These are phyloP conservation scores for Erpobdella octoculata DNA, from an alignment of 2,888 invertebrate species.

Conservation along the genomic window DNA sequence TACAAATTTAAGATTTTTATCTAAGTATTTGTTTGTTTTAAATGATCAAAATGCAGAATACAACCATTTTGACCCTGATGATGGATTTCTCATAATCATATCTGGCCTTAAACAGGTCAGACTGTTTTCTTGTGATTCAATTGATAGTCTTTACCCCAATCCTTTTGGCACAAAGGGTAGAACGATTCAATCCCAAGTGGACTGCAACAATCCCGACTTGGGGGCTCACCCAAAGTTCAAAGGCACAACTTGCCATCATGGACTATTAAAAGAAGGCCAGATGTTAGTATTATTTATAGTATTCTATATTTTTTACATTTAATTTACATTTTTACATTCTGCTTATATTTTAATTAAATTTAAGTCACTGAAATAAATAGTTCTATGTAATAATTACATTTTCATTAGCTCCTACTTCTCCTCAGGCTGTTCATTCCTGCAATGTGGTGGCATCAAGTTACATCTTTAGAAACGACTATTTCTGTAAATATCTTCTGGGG, in stretches of 20 bases:
- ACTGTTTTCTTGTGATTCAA: constrained; percentile 37
- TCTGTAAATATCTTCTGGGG: constrained; percentile 42
- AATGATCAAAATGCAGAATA: constrained; percentile 35
- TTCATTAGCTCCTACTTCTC: background rate
- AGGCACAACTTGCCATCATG: constrained; percentile 36
- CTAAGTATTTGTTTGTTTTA: too few relatives aligned
- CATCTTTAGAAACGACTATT: constrained; percentile 37
- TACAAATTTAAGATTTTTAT: too few relatives aligned
- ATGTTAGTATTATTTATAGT: constrained; percentile 34
- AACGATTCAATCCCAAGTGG: constrained; percentile 36
- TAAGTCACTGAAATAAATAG: background rate
- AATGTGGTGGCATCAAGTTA: constrained; percentile 42
- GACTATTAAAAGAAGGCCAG: constrained; percentile 36
- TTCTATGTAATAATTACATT: background rate
- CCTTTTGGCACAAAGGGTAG: constrained; percentile 39
- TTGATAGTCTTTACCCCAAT: constrained; percentile 38
- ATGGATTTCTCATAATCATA: constrained; percentile 39
- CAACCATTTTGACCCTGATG: constrained; percentile 41
- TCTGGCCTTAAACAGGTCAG: constrained; percentile 38
- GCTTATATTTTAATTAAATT: background rate
- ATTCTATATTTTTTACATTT: too few relatives aligned
- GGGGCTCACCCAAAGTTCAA: constrained; percentile 34
- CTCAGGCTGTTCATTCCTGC: constrained; percentile 40
- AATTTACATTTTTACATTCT: background rate
- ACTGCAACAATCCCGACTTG: constrained; percentile 38